These are phyloP conservation scores for Gymnothorax reevesii DNA, from an alignment of 2,797 vertebrate species.

Conservation along the genomic window DNA sequence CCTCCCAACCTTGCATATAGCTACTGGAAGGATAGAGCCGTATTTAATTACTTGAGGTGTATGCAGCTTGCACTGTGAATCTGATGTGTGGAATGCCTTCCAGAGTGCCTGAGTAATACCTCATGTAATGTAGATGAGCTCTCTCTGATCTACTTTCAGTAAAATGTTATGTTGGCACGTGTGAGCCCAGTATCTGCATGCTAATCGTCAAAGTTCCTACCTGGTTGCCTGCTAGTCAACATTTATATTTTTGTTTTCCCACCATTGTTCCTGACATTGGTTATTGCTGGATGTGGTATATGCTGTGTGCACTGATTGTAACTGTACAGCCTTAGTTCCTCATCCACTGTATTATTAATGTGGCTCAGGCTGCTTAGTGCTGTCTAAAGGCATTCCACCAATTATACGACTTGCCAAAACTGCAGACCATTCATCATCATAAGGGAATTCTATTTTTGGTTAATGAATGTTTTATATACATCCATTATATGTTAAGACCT, in stretches of 20 bases:
- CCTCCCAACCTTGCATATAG: slow-evolving; percentile 33
- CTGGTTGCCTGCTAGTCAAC: slow-evolving; percentile 29
- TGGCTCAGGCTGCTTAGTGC: slow-evolving; percentile 26
- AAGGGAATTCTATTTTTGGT: neutral
- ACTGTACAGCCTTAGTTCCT: slow-evolving; percentile 1
- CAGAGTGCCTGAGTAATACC: neutral
- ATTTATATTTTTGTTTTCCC: slow-evolving; percentile 25
- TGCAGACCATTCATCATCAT: slow-evolving; percentile 30
- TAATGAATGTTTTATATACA: slow-evolving; percentile 15
- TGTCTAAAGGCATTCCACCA: slow-evolving; percentile 27
- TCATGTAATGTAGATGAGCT: neutral
- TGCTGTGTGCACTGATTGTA: slow-evolving; percentile 6
- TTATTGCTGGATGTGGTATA: neutral
- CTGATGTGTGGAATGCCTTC: neutral
- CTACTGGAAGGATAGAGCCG: slow-evolving; percentile 39
- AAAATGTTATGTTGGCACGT: neutral
- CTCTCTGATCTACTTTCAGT: neutral
- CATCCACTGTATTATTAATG: slow-evolving; percentile 23
- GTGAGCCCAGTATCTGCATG: neutral
- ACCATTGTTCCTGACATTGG: slow-evolving; percentile 11
- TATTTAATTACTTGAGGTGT: slow-evolving; percentile 28
- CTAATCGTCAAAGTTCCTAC: slow-evolving; percentile 22
- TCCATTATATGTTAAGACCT: neutral
- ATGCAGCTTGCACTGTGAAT: slow-evolving; percentile 31
- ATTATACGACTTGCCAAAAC: neutral